phyloP scores from a whole-genome alignment of 2,888 invertebrate species.

The Plebejus anna region DNA sequence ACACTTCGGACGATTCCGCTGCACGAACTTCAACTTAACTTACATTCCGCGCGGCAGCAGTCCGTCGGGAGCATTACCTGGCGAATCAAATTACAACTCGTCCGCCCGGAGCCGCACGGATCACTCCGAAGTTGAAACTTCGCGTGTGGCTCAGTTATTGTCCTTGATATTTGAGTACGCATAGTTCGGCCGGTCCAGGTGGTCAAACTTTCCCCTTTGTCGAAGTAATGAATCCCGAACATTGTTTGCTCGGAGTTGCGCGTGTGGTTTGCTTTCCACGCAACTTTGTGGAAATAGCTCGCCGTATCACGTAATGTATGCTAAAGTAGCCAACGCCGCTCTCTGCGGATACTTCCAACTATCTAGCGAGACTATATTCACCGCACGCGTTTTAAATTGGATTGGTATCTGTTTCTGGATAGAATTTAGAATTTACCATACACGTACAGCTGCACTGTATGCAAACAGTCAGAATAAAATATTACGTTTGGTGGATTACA shows the following conservation, averaged over 20 bases:
- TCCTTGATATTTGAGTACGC: constrained; percentile 37
- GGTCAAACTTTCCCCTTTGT: constrained; percentile 45
- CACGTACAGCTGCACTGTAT: not conserved
- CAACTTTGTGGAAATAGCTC: constrained; percentile 16
- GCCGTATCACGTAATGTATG: not conserved
- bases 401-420: not conserved
- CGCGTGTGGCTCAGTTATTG: constrained; percentile 36
- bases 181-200: constrained; percentile 42
- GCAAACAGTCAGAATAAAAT: not conserved
- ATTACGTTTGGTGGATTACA: not conserved
- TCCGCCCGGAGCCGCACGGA: not conserved
- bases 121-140: constrained; percentile 26
- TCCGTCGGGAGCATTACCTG: not conserved
- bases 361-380: not conserved
- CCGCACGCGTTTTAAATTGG: not conserved
- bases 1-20: no score
- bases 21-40: no score
- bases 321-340: not conserved
- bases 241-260: constrained; percentile 41
- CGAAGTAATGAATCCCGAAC: constrained; percentile 43
- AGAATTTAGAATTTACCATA: not conserved
- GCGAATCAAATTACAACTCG: constrained; percentile 16
- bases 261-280: constrained; percentile 37
- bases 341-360: not conserved
- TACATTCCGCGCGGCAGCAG: not conserved